phyloP scores from a whole-genome alignment of 2,797 vertebrate genomes.

The Sebastes diaconus region DNA sequence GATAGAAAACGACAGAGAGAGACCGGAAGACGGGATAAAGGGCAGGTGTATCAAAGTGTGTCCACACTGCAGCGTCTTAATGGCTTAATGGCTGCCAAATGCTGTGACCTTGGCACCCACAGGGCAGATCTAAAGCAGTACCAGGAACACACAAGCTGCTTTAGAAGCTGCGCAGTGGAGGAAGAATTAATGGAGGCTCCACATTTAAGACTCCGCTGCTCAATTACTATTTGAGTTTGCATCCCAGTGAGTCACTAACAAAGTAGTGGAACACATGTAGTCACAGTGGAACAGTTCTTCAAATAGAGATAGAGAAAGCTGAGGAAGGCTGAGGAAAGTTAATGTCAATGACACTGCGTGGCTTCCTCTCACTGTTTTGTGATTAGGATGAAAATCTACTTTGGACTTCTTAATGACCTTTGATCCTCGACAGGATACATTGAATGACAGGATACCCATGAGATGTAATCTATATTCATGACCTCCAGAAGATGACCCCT shows the following conservation, averaged over 20 bases:
- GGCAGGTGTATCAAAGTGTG: conserved; percentile 37
- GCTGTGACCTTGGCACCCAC: conserved; percentile 64
- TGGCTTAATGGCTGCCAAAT: conserved; percentile 70
- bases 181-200: conserved; percentile 36
- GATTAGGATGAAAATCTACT: not conserved
- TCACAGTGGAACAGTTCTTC: not conserved
- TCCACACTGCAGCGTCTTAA: conserved; percentile 57
- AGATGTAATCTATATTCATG: not conserved
- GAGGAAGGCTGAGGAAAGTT: not conserved
- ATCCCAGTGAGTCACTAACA: not conserved
- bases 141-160: conserved; percentile 72
- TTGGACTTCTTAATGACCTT: not conserved
- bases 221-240: conserved; percentile 17
- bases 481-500: not conserved
- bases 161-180: conserved; percentile 50
- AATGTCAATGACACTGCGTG: not conserved
- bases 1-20: not conserved
- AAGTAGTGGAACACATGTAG: not conserved
- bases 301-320: not conserved
- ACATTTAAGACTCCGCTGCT: conserved; percentile 32
- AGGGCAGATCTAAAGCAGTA: conserved; percentile 62
- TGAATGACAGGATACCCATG: too few species aligned
- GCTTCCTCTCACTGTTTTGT: not conserved
- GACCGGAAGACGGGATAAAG: not conserved
- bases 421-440: too few species aligned